phyloP scores from a whole-genome alignment of 2,113 vertebrate species.

The Machaerirhynchus nigripectus region DNA sequence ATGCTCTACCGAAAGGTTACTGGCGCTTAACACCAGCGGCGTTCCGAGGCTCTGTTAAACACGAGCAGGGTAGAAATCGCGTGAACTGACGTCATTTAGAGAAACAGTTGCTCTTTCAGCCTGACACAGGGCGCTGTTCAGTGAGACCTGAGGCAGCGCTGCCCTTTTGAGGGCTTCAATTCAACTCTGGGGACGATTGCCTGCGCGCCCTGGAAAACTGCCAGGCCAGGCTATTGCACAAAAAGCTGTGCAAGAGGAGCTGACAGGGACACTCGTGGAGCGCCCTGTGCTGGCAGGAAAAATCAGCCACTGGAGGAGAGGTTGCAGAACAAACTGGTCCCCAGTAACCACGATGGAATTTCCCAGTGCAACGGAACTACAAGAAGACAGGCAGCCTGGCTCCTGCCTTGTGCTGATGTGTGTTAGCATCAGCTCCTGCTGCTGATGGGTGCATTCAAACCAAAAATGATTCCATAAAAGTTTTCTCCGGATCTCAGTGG shows the following conservation, averaged over 20 bases:
- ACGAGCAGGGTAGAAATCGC: neutral
- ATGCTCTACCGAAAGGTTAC: slow-evolving; percentile 25
- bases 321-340: neutral
- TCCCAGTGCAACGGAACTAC: neutral
- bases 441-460: neutral
- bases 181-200: neutral
- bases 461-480: neutral
- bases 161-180: neutral
- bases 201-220: accelerated
- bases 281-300: neutral
- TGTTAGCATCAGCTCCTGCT: neutral
- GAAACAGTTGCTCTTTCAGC: slow-evolving; percentile 10
- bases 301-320: neutral
- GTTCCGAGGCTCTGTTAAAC: neutral
- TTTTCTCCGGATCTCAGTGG: neutral
- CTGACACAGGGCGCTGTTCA: neutral
- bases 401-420: neutral
- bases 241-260: neutral
- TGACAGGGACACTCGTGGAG: neutral
- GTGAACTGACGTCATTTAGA: neutral
- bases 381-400: neutral
- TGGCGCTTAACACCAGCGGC: neutral
- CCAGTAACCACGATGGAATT: neutral
- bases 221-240: neutral
- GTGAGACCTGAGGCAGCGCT: neutral